Evolutionary conservation across 2,888 invertebrate genomes (phyloP).

Genomic region (Polyommatus iphigenia): DNA sequence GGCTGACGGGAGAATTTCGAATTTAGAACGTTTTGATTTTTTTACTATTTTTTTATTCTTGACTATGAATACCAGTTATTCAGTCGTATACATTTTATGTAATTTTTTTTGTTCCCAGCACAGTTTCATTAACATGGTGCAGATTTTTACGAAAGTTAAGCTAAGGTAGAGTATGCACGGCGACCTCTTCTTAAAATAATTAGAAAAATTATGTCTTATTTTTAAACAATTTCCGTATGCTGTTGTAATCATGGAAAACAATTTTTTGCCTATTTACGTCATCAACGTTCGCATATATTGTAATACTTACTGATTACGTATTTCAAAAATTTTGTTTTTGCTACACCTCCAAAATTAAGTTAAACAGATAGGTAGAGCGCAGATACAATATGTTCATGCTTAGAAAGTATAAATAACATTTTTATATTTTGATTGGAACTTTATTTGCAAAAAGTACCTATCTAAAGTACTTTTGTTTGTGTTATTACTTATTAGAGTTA

Average conservation of each 20-base stretch:
- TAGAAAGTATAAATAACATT: too few species aligned
- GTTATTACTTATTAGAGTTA: too few species aligned
- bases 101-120: not conserved
- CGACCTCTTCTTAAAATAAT: not conserved
- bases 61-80: not conserved
- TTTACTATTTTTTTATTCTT: not conserved
- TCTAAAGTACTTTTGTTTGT: too few species aligned
- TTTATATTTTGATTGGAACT: too few species aligned
- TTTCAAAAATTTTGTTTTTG: too few species aligned
- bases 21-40: not conserved
- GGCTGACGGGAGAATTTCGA: slow-evolving; percentile 54
- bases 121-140: too few species aligned
- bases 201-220: not conserved
- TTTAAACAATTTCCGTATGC: not conserved
- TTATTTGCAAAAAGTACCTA: too few species aligned
- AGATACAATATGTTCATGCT: too few species aligned
- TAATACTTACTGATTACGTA: too few species aligned
- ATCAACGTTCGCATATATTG: not conserved
- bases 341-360: too few species aligned
- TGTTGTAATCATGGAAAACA: not conserved
- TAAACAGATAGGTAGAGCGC: too few species aligned
- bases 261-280: not conserved
- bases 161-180: not conserved
- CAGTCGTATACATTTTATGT: not conserved
- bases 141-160: not conserved